Conservation (phyloP, 1,140 invertebrate genomes). For the Ceratina calcarata region DNA sequence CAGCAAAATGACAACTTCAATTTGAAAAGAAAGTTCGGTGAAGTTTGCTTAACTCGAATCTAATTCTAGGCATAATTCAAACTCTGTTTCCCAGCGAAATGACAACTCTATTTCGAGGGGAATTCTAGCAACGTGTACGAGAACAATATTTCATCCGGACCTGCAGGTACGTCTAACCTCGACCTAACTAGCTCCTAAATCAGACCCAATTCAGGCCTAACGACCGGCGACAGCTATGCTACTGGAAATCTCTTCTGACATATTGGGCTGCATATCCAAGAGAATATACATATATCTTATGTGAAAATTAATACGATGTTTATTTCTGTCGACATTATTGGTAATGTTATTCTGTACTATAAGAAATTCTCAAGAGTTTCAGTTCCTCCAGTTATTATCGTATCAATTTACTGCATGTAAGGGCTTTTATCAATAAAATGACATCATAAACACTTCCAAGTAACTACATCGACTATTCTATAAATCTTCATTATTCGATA, state of each 20-base stretch:
- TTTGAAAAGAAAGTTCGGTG: background rate
- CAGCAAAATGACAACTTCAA: background rate
- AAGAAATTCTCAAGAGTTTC: too few relatives aligned
- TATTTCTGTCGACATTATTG: too few relatives aligned
- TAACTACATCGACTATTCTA: too few relatives aligned
- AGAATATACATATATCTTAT: too few relatives aligned
- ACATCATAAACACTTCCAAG: too few relatives aligned
- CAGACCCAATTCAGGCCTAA: slow-evolving; percentile 24
- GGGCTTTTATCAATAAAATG: too few relatives aligned
- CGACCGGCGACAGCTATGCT: slow-evolving; percentile 7
- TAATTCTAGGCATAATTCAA: slow-evolving; percentile 6
- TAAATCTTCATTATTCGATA: too few relatives aligned
- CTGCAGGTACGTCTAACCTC: slow-evolving; percentile 13
- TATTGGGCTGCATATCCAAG: background rate
- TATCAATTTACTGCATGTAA: too few relatives aligned
- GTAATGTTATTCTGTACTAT: too few relatives aligned
- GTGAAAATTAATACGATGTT: too few relatives aligned
- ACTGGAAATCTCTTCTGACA: background rate
- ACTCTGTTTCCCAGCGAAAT: slow-evolving; percentile 13
- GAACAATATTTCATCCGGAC: slow-evolving; percentile 13
- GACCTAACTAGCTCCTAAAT: slow-evolving; percentile 24
- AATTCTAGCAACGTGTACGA: slow-evolving; percentile 21
- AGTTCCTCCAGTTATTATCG: too few relatives aligned
- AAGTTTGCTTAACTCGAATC: background rate
- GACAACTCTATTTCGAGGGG: slow-evolving; percentile 20